Base-by-base conservation (phyloP, 2,888 invertebrate genomes). In the Gastrophysa polygoni region DNA sequence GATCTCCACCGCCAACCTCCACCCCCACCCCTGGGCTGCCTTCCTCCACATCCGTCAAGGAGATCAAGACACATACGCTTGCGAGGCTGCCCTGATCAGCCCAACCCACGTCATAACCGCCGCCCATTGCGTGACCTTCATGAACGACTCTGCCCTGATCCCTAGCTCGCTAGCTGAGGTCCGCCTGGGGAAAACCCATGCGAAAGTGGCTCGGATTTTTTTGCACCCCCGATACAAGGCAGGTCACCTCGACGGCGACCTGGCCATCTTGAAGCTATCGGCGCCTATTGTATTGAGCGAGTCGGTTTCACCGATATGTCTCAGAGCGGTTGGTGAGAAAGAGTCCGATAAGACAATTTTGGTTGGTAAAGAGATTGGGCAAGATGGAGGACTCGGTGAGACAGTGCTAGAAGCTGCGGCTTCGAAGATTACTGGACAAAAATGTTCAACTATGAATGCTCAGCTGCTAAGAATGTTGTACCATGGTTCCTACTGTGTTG, bases 211-310 rank as follows among this genome's bases (percentile, higher is more conserved):
- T 49, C 46, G 29, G 18, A 43, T 29, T 17, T 20, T 44, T 10
- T 82, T 86, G 0, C 84, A 86, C 61, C 85, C 85, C 0, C 78
- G 82, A 6, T 87, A 85, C 80, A 84, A 84, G 73, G 81, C 82
- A 20, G 81, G 82, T 0, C 82, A 82, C 1, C 85, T 83, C 75
- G 81, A 80, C 61, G 80, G 82, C 1, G 87, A 87, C 72, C 70
- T 86, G 32, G 84, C 85, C 1, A 75, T 87, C 38, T 73, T 87
- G 59, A 80, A 80, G 57, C 77, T 87, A 18, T 77, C 82, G 0
- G 81, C 83, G n/a, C 69, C 81, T 0, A 83, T 84, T 0, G 77
- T 80, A 1, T 83, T 83, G 71, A 80, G 83, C 1, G 83, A 84
- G 60, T 83, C 82, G 74, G 84, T 86, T 20, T 79, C 83, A 21